Conservation (phyloP, 2,113 vertebrate species). For the Gracilinanus agilis region DNA sequence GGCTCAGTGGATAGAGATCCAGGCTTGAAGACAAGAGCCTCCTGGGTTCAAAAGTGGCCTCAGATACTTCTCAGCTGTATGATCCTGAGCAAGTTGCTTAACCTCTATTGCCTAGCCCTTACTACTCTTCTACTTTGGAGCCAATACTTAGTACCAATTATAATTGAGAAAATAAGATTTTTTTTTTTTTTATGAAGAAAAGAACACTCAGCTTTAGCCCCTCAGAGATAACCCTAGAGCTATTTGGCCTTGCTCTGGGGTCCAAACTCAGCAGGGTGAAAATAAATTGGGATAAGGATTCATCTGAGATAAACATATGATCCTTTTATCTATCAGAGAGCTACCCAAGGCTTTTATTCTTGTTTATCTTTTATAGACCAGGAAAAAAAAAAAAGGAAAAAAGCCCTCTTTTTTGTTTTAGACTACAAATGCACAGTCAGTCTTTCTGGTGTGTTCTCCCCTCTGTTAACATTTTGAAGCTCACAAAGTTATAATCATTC, state of each 20-base stretch:
- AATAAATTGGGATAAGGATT: neutral
- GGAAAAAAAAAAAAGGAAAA: neutral
- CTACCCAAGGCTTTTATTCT: neutral
- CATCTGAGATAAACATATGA: neutral
- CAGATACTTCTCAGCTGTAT: too few species aligned
- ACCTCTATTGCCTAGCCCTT: too few species aligned
- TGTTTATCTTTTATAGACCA: neutral
- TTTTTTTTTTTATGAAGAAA: too few species aligned
- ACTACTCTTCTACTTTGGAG: too few species aligned
- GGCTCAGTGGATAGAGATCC: too few species aligned
- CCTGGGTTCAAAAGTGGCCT: too few species aligned
- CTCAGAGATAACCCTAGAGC: neutral
- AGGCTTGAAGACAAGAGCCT: too few species aligned
- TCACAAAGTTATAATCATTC: neutral
- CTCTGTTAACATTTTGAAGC: neutral
- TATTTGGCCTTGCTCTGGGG: neutral
- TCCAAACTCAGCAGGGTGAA: neutral
- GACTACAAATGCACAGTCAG: neutral
- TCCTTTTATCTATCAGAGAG: neutral
- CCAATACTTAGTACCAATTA: too few species aligned
- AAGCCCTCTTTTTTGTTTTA: slow-evolving; percentile 22
- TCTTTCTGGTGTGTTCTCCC: neutral
- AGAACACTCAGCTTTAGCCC: neutral
- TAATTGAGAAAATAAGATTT: too few species aligned
- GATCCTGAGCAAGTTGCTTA: too few species aligned